A percentile compares a stretch with the other conserved stretches of the same genome.
These are phyloP conservation scores for Coreoperca whiteheadi DNA, from an alignment of 2,113 vertebrate species.

Conservation along the genomic window DNA sequence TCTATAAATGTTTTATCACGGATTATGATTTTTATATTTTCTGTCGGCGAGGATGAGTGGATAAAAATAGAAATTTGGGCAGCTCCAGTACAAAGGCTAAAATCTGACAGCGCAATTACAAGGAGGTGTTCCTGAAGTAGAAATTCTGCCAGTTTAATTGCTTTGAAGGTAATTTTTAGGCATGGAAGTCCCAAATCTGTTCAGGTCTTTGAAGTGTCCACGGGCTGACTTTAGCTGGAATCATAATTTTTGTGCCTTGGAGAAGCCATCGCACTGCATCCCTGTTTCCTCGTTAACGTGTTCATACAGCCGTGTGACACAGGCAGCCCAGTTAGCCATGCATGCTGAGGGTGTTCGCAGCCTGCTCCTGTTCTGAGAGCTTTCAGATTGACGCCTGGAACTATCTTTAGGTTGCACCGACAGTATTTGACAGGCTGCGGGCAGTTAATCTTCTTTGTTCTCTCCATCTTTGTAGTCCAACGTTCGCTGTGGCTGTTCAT, in stretches of 20 bases:
- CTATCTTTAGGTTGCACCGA: slow-evolving; percentile 36
- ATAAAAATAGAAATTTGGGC: slow-evolving; percentile 50
- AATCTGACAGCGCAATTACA: slow-evolving; percentile 50
- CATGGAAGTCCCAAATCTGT: slow-evolving; percentile 50
- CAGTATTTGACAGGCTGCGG: slow-evolving; percentile 61
- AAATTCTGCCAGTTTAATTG: slow-evolving; percentile 49
- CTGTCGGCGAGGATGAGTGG: slow-evolving; percentile 15
- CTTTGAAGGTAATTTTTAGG: slow-evolving; percentile 48
- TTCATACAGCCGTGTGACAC: slow-evolving; percentile 60
- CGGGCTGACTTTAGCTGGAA: slow-evolving; percentile 38
- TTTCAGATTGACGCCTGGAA: slow-evolving; percentile 56
- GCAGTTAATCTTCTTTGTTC: slow-evolving; percentile 57
- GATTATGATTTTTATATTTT: slow-evolving; percentile 45
- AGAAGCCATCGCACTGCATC: slow-evolving; percentile 31
- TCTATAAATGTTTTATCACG: neutral
- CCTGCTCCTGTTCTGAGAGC: slow-evolving; percentile 33
- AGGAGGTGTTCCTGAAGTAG: slow-evolving; percentile 44
- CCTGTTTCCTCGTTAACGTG: slow-evolving; percentile 59
- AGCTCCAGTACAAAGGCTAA: slow-evolving; percentile 16
- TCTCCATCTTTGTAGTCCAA: slow-evolving; percentile 51
- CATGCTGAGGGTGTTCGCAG: slow-evolving; percentile 58
- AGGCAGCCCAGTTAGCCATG: slow-evolving; percentile 65
- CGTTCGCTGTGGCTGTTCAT: slow-evolving; percentile 23
- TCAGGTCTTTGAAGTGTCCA: slow-evolving; percentile 52
- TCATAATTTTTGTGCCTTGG: slow-evolving; percentile 34